These are phyloP conservation scores for Atrina japonica DNA, from an alignment of 2,888 invertebrate species.

Conservation along the genomic window DNA sequence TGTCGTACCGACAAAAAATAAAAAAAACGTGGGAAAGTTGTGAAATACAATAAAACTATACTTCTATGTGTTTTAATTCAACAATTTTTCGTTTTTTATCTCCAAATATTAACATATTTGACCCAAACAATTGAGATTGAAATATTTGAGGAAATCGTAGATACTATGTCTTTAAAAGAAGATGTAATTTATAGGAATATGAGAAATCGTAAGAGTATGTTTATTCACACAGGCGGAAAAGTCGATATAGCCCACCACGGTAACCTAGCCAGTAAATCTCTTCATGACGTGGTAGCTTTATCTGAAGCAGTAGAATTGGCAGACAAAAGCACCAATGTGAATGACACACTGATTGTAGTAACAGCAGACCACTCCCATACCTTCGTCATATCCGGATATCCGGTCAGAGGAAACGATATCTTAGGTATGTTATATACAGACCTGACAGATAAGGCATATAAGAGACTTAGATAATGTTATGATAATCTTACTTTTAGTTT, in stretches of 20 bases:
- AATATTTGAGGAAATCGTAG: no score
- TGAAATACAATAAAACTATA: no score
- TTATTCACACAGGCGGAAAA: slow-evolving; percentile 68
- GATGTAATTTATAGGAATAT: not conserved
- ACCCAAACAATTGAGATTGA: no score
- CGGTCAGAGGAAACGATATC: slow-evolving; percentile 71
- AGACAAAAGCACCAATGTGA: slow-evolving; percentile 82
- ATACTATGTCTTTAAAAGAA: no score
- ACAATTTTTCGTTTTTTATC: no score
- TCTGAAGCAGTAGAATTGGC: slow-evolving; percentile 86
- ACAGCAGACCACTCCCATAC: slow-evolving; percentile 81
- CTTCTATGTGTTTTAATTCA: no score
- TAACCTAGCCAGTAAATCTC: slow-evolving; percentile 83
- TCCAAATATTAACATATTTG: no score
- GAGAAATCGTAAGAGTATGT: not conserved
- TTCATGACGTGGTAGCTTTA: slow-evolving; percentile 91
- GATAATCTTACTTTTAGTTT: no score
- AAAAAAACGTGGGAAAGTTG: no score
- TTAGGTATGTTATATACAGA: slow-evolving; percentile 46
- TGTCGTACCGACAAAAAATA: no score
- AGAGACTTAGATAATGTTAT: no score
- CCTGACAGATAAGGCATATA: not conserved
- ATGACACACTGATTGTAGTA: slow-evolving; percentile 89
- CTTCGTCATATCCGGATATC: slow-evolving; percentile 77
- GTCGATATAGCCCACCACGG: slow-evolving; percentile 83